Evolutionary conservation across 2,113 vertebrate species (phyloP), one percentile per base, ranked within the genome.

Genomic region (Tympanuchus pallidicinctus): DNA sequence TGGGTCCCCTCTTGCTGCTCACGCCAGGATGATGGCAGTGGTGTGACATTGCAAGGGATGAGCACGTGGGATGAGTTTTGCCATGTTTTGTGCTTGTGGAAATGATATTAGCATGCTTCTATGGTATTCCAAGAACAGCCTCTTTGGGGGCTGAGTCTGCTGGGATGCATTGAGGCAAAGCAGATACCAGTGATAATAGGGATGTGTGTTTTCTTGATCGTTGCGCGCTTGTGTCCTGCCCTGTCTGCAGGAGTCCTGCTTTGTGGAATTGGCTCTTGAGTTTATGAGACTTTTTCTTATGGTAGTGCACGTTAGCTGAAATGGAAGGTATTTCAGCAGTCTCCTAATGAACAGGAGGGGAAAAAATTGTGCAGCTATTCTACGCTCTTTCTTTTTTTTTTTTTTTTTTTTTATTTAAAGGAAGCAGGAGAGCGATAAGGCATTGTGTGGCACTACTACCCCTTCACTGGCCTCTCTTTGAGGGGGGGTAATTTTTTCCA

Each of bases 391-490:
- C 66, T 6, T 28, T 54, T 54, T 25, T 50, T 50, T 50, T 48
- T 48, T 25, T n/a, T 38, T 38, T 38, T 38, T 38, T 10, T 38
- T 38, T 38, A 14, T 52, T 27, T 25, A 43, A 65, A 73, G 42
- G 10, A 30, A 80, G 28, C 27, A 5, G 69, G 59, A 59, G 18
- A 8, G 12, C 13, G n/a, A 12, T 0, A 14, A 45, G 32, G 19
- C 18, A 69, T 83, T 34, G 4, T 3, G 1, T 2, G 10, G 43
- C 1, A 3, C 28, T 57, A 1, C 30, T 5, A 0, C 2, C 28
- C 18, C 22, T 66, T 27, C 2, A 1, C 34, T 52, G 27, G 34
- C 45, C 22, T 48, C 54, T 36, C 50, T 47, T 18, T 11, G 50
- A 24, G 30, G 1, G 10, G 45, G 70, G 40, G n/a, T 1, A 0